These are phyloP conservation scores for Ceratothoa steindachneri DNA, from an alignment of 2,888 invertebrate genomes.

Conservation along the genomic window DNA sequence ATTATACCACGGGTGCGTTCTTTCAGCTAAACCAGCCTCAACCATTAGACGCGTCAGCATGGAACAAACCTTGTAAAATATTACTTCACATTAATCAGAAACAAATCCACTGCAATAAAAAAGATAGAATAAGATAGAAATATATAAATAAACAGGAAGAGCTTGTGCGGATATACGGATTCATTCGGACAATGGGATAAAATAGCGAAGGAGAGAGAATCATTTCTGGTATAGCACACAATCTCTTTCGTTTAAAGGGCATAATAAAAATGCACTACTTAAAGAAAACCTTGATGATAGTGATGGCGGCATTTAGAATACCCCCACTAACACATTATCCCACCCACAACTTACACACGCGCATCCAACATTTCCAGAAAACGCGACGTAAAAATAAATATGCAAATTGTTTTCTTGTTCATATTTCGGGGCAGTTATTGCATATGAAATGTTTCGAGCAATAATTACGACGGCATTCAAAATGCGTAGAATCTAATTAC, in stretches of 20 bases:
- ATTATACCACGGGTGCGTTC: conserved; percentile 26
- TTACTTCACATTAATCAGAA: conserved; percentile 43
- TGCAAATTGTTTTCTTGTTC: conserved; percentile 12
- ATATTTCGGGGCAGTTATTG: conserved; percentile 46
- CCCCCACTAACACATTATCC: not conserved
- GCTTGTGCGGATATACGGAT: too few relatives aligned
- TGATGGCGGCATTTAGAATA: too few relatives aligned
- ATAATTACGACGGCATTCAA: conserved; percentile 45
- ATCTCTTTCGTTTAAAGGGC: too few relatives aligned
- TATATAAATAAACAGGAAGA: not conserved
- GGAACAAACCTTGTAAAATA: conserved; percentile 42
- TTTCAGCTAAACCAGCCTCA: conserved; percentile 35
- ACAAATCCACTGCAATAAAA: conserved; percentile 6
- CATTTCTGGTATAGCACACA: too few relatives aligned
- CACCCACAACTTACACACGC: conserved; percentile 23
- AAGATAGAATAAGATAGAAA: not conserved
- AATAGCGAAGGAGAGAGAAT: too few relatives aligned
- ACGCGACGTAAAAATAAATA: not conserved
- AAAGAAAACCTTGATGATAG: too few relatives aligned
- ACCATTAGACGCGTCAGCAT: conserved; percentile 37
- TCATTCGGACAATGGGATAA: too few relatives aligned
- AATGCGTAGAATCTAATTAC: conserved; percentile 46
- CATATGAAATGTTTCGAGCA: conserved; percentile 42
- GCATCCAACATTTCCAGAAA: conserved; percentile 15
- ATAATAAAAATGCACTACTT: too few relatives aligned